Conservation (phyloP, 2,888 invertebrate genomes). For the Leucophenga montana region DNA sequence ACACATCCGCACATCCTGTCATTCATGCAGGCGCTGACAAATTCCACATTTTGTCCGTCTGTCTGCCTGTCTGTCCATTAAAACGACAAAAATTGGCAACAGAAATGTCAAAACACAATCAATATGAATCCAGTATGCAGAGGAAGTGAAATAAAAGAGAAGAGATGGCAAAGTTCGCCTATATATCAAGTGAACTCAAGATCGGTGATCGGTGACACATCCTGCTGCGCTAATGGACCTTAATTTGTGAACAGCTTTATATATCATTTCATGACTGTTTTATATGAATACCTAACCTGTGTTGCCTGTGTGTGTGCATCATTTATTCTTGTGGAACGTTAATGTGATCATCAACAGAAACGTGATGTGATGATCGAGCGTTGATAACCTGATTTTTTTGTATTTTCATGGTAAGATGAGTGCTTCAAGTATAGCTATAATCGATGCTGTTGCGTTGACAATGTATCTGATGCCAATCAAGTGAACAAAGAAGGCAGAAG, state of each 20-base stretch:
- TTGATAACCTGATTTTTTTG: conserved; percentile 7
- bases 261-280: conserved; percentile 51
- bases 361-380: neutral
- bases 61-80: conserved; percentile 1
- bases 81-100: conserved; percentile 18
- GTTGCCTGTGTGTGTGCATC: no score
- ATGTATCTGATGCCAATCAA: neutral
- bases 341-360: conserved; percentile 57
- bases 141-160: neutral
- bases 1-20: conserved; percentile 6
- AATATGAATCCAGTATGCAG: neutral
- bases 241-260: conserved; percentile 69
- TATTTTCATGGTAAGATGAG: neutral
- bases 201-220: conserved; percentile 57
- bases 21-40: conserved; percentile 6
- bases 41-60: neutral
- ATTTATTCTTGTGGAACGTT: conserved; percentile 46
- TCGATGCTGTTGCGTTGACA: neutral
- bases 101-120: conserved; percentile 22
- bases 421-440: neutral
- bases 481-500: conserved; percentile 51
- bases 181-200: conserved; percentile 15
- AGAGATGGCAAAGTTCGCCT: neutral
- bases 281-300: no score
- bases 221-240: conserved; percentile 70